Conservation (phyloP, 2,888 invertebrate species). For the Drosophila pseudotakahashii region DNA sequence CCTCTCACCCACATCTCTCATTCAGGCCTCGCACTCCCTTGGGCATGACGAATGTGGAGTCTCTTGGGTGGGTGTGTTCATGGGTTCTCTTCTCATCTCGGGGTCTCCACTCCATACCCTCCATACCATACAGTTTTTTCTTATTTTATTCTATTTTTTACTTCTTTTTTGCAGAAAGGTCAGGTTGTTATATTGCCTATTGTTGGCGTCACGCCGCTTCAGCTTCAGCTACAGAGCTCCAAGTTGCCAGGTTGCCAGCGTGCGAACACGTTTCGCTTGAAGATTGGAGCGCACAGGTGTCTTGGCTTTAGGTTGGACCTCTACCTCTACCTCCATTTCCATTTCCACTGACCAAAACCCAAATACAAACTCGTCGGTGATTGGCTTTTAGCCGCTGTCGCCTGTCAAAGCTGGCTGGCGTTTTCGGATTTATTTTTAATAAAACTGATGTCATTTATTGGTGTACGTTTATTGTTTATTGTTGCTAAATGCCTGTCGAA, state of each 20-base stretch:
- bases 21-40: conserved; percentile 12
- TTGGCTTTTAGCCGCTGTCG: conserved; percentile 62
- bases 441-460: conserved; percentile 68
- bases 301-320: conserved; percentile 42
- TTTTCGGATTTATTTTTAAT: conserved; percentile 63
- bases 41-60: conserved; percentile 53
- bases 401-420: conserved; percentile 56
- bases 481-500: conserved; percentile 46
- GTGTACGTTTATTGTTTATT: conserved; percentile 61
- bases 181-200: conserved; percentile 62
- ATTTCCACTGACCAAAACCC: conserved; percentile 32
- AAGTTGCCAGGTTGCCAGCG: conserved; percentile 25
- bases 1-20: conserved; percentile 25
- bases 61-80: conserved; percentile 62
- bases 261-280: conserved; percentile 73
- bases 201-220: conserved; percentile 56
- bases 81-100: conserved; percentile 27
- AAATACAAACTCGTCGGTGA: conserved; percentile 50
- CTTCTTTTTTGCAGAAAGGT: conserved; percentile 57
- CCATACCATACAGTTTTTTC: conserved; percentile 30
- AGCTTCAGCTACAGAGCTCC: background rate
- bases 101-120: background rate
- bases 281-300: conserved; percentile 74
- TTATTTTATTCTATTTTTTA: conserved; percentile 14
- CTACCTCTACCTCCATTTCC: conserved; percentile 1